Conservation (phyloP, 2,888 invertebrate species). For the Himalopsyche japonica region DNA sequence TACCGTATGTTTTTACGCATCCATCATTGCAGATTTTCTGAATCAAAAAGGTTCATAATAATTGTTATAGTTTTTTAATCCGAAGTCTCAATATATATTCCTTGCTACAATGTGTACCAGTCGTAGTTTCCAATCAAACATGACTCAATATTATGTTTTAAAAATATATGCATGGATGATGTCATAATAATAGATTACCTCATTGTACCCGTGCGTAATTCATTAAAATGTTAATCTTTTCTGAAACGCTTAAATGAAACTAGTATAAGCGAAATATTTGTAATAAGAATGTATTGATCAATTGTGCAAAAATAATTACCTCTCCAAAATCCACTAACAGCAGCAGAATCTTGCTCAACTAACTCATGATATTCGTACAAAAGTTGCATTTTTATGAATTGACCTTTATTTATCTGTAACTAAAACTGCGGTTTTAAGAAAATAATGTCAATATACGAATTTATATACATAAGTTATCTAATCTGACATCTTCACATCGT, state of each 20-base stretch:
- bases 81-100: too few species aligned
- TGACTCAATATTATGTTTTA: too few species aligned
- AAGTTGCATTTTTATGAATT: slow-evolving; percentile 1
- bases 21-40: too few species aligned
- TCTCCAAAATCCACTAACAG: slow-evolving; percentile 28
- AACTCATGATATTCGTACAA: slow-evolving; percentile 27
- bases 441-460: background rate
- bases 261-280: background rate
- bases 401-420: background rate
- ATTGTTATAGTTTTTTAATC: too few species aligned
- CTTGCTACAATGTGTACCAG: too few species aligned
- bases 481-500: background rate
- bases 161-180: background rate
- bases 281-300: background rate
- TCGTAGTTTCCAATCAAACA: too few species aligned
- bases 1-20: too few species aligned
- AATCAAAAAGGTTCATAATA: too few species aligned
- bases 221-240: background rate
- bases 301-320: slow-evolving; percentile 4
- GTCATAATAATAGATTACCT: background rate
- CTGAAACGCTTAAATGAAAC: background rate
- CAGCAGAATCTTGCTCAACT: slow-evolving; percentile 14
- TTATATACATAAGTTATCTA: background rate
- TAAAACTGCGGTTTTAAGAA: background rate
- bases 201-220: background rate